phyloP scores from a whole-genome alignment of 1,140 invertebrate genomes.

The Hylyphantes graminicola region DNA sequence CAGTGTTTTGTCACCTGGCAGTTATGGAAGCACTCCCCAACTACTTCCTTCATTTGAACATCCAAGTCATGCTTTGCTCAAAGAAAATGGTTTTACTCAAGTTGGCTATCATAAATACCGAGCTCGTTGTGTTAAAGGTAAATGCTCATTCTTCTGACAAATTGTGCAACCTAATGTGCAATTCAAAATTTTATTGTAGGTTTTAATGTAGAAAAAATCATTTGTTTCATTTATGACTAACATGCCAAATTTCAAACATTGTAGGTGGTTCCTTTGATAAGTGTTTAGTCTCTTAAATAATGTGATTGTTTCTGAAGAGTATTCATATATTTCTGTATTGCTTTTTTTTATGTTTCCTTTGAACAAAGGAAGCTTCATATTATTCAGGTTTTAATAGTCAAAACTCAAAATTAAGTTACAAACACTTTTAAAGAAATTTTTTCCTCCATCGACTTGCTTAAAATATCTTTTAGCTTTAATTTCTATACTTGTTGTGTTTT shows the following conservation, averaged over 20 bases:
- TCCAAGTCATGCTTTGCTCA: slow-evolving; percentile 93
- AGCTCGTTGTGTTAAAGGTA: slow-evolving; percentile 91
- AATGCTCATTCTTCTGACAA: slow-evolving; percentile 1
- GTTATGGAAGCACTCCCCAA: slow-evolving; percentile 72
- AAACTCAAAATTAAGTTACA: not conserved
- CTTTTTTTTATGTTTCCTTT: no score
- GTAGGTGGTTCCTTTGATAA: no score
- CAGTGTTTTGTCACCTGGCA: slow-evolving; percentile 62
- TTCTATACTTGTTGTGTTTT: not conserved
- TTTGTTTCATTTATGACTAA: no score
- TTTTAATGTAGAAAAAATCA: no score
- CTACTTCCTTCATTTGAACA: slow-evolving; percentile 93
- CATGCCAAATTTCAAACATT: no score
- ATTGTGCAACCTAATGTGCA: no score
- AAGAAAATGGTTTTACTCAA: slow-evolving; percentile 97
- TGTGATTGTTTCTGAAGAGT: no score
- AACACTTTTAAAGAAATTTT: not conserved
- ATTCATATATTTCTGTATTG: no score
- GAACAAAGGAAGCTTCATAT: no score
- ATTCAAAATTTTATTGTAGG: no score
- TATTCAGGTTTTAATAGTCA: not conserved
- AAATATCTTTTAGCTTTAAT: not conserved
- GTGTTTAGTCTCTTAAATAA: no score
- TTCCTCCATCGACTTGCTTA: no score
- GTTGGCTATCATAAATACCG: slow-evolving; percentile 96